Conservation (phyloP, 2,888 invertebrate genomes). For the Drosophila koepferae region DNA sequence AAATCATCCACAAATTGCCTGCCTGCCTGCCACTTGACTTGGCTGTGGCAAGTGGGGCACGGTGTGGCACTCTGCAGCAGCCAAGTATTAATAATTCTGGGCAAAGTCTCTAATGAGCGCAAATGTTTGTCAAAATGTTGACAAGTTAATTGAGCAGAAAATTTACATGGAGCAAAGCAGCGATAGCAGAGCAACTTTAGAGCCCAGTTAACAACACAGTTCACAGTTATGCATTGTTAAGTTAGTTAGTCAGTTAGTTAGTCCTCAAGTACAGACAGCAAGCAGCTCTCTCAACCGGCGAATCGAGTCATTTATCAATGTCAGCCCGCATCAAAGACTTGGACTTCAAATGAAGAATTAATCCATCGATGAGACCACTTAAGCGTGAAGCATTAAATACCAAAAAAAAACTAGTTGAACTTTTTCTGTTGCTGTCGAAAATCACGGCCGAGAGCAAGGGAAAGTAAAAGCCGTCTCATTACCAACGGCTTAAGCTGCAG, state of each 20-base stretch:
- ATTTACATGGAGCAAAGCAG: slow-evolving; percentile 46
- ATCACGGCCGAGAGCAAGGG: slow-evolving; percentile 17
- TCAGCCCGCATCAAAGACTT: slow-evolving; percentile 43
- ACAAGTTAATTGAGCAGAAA: slow-evolving; percentile 79
- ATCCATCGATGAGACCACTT: slow-evolving; percentile 24
- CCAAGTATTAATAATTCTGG: slow-evolving; percentile 75
- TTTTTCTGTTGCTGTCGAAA: slow-evolving; percentile 28
- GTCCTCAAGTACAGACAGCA: slow-evolving; percentile 6
- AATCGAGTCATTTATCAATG: slow-evolving; percentile 62
- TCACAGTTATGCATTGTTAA: slow-evolving; percentile 49
- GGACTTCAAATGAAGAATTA: slow-evolving; percentile 40
- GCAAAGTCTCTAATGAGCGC: slow-evolving; percentile 70
- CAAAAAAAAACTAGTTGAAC: slow-evolving; percentile 14
- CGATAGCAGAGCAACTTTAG: slow-evolving; percentile 27
- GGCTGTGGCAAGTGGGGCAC: slow-evolving; percentile 1
- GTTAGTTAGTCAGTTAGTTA: slow-evolving; percentile 29
- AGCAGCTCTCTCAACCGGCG: slow-evolving; percentile 3
- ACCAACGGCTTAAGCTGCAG: slow-evolving; percentile 28
- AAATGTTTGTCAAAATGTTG: slow-evolving; percentile 77
- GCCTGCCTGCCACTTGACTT: slow-evolving; percentile 40
- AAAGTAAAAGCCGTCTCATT: slow-evolving; percentile 46
- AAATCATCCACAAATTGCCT: slow-evolving; percentile 72
- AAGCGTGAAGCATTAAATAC: slow-evolving; percentile 36
- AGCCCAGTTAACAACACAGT: slow-evolving; percentile 33
- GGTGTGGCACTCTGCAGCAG: slow-evolving; percentile 25